Percentiles rank a stretch among this genome's conserved stretches.
These are phyloP conservation scores for Bubalus kerabau DNA, from an alignment of 2,113 vertebrate genomes.

Conservation along the genomic window DNA sequence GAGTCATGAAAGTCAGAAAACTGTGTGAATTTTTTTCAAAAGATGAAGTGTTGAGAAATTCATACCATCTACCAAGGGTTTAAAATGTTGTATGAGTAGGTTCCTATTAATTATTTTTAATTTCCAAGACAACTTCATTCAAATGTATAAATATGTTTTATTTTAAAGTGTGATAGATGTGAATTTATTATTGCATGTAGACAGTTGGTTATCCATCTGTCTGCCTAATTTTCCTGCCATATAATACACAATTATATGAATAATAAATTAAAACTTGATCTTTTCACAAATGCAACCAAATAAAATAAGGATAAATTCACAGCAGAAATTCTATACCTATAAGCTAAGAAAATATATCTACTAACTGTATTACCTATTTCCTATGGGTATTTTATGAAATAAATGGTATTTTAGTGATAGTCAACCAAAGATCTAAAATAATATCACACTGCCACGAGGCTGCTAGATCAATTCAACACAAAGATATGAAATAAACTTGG, in stretches of 20 bases:
- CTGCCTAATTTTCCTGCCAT: background rate
- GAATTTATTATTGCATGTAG: background rate
- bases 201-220: background rate
- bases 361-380: background rate
- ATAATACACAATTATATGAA: background rate
- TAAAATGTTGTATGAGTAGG: background rate
- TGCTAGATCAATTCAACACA: conserved; percentile 39
- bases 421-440: conserved; percentile 50
- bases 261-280: background rate
- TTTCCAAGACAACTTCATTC: background rate
- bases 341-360: background rate
- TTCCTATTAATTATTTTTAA: background rate
- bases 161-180: background rate
- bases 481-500: conserved; percentile 41
- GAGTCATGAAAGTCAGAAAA: background rate
- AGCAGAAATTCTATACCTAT: background rate
- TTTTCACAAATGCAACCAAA: background rate
- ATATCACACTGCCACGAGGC: conserved; percentile 20
- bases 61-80: background rate
- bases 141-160: background rate
- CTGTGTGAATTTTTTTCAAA: background rate
- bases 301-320: background rate
- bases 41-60: background rate
- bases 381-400: conserved; percentile 49
- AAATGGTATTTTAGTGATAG: conserved; percentile 34